Evolutionary conservation across 2,888 invertebrate genomes (phyloP).

Genomic region (Eumacrocentrus americanus): DNA sequence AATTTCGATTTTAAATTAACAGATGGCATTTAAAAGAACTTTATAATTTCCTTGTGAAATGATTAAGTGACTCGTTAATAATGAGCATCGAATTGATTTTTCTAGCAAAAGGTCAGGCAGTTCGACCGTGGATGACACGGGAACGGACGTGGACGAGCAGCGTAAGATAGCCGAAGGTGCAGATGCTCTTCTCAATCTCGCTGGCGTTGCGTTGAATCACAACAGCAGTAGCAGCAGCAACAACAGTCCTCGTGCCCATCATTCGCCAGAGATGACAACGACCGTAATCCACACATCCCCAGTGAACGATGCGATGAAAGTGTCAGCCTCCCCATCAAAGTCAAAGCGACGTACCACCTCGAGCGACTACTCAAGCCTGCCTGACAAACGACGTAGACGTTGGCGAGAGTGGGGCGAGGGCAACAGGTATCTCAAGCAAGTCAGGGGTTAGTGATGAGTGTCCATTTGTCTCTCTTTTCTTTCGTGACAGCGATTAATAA

Average conservation of each 20-base stretch:
- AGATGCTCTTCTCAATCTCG: constrained; percentile 77
- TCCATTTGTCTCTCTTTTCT: constrained; percentile 7
- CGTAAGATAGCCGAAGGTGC: constrained; percentile 79
- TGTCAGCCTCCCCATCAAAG: constrained; percentile 36
- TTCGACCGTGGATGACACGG: constrained; percentile 44
- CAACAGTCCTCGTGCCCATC: constrained; percentile 30
- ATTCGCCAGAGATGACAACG: constrained; percentile 16
- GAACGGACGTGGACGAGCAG: constrained; percentile 70
- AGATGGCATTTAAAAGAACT: no score
- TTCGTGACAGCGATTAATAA: constrained; percentile 20
- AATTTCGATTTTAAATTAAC: no score
- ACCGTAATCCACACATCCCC: no score
- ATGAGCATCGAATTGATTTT: no score
- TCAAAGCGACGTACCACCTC: constrained; percentile 48
- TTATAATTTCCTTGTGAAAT: no score
- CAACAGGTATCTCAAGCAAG: constrained; percentile 57
- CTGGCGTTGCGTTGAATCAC: constrained; percentile 65
- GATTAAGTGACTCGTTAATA: no score
- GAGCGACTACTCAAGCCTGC: constrained; percentile 48
- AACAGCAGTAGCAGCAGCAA: constrained; percentile 39
- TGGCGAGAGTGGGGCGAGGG: constrained; percentile 59
- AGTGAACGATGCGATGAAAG: constrained; percentile 35
- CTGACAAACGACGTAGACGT: constrained; percentile 53
- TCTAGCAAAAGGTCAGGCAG: constrained; percentile 44
- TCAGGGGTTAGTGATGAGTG: constrained; percentile 50